phyloP scores from a whole-genome alignment of 2,113 vertebrate species.

The Zingel zingel region DNA sequence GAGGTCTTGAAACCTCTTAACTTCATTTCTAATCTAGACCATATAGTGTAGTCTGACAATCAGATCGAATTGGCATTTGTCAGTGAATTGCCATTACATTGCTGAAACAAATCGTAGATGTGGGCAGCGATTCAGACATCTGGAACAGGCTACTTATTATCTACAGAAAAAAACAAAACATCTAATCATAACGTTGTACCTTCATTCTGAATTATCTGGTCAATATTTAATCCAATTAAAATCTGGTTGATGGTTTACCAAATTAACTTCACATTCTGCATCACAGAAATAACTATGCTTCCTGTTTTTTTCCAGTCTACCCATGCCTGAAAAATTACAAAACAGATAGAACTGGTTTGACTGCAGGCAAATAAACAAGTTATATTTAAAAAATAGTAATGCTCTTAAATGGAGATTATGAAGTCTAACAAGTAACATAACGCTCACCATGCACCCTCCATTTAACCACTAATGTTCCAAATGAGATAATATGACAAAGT shows the following conservation, averaged over 20 bases:
- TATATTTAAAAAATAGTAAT: background rate
- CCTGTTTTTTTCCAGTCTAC: slow-evolving; percentile 7
- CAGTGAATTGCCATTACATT: background rate
- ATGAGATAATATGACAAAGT: background rate
- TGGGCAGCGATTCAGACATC: background rate
- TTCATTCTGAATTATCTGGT: background rate
- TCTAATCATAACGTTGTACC: background rate
- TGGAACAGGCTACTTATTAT: background rate
- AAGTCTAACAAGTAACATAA: background rate
- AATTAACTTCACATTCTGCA: slow-evolving; percentile 2
- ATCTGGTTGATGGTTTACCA: slow-evolving; percentile 7
- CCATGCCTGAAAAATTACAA: background rate
- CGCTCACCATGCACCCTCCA: too few species aligned
- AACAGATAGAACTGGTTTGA: slow-evolving; percentile 3
- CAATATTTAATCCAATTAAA: slow-evolving; percentile 18
- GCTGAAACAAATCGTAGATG: too few species aligned
- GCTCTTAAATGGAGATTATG: background rate
- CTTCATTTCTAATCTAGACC: too few species aligned
- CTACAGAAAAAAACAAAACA: background rate
- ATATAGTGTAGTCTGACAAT: background rate
- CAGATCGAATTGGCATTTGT: background rate
- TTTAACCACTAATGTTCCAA: background rate
- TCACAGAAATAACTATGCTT: background rate
- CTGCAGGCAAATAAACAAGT: background rate
- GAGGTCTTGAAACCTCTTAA: too few species aligned